A percentile compares a stretch with the other conserved stretches of the same genome.
phyloP scores from a whole-genome alignment of 2,797 vertebrate species.

The Myotis planiceps region DNA sequence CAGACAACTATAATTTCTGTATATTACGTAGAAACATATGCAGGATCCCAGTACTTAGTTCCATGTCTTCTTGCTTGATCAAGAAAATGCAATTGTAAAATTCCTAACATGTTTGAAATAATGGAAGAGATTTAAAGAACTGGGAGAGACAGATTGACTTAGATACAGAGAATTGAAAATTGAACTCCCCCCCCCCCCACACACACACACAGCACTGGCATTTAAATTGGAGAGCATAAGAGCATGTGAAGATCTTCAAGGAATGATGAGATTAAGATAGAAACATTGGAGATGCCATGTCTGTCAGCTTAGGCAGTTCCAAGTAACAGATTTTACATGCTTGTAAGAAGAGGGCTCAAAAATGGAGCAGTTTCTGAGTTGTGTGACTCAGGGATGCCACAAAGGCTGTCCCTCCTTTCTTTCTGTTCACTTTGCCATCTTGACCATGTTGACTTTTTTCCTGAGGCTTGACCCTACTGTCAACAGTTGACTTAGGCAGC shows the following conservation, averaged over 20 bases:
- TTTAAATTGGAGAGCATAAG: background rate
- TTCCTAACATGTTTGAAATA: conserved; percentile 35
- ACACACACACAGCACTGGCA: background rate
- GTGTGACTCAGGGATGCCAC: background rate
- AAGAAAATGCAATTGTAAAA: conserved; percentile 48
- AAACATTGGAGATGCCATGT: background rate
- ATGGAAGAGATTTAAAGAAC: conserved; percentile 28
- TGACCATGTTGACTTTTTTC: background rate
- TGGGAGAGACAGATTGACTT: conserved; percentile 5
- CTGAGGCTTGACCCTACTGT: background rate
- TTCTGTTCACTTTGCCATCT: background rate
- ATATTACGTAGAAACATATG: conserved; percentile 2
- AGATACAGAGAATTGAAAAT: conserved; percentile 38
- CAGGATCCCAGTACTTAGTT: conserved; percentile 33
- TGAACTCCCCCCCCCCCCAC: background rate
- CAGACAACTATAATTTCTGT: background rate
- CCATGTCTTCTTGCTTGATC: background rate
- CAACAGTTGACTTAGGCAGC: background rate
- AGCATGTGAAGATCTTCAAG: background rate
- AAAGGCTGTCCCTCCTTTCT: background rate
- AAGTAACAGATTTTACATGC: background rate
- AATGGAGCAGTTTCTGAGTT: background rate
- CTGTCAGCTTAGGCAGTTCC: background rate
- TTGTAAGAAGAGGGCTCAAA: background rate
- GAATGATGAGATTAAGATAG: background rate